Evolutionary conservation across 2,797 vertebrate species (phyloP), one percentile per base, ranked within the genome.

Genomic region (Syndactyla subalaris): DNA sequence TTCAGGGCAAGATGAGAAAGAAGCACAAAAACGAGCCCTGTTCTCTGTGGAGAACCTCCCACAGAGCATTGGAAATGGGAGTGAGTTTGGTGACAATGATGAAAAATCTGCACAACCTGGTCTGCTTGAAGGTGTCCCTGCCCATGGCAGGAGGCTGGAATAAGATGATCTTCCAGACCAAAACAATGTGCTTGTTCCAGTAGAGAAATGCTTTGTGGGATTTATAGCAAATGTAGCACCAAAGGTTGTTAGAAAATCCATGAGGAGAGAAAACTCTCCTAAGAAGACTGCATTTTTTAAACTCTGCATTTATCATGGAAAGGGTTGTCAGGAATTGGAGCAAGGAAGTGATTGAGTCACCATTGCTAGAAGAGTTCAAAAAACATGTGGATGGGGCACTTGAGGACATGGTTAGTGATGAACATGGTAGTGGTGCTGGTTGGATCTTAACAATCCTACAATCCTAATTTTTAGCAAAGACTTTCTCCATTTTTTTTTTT

Each of bases 101-200:
- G 13, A 41, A 43, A 70, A 49, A 12, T 22, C 46, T 45, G 49
- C 34, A 7, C n/a, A 34, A 10, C 3, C 7, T 9, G n/a, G 1
- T 9, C 20, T 5, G 18, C 0, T 30, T 72, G 38, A 39, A 45
- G 12, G 7, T 18, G 36, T 7, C 36, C 41, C 27, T 75, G 71
- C 2, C 48, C 3, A 0, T 22, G 70, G 34, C 34, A 46, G 26
- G 29, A 14, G 23, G 1, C 17, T n/a, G 29, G 57, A 51, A 58
- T 3, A 30, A 34, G 58, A 20, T 3, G 21, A 29, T 27, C 12
- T 66, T 66, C 16, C 32, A 23, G 2, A 6, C 17, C 17, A 58
- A 30, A 26, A 6, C 6, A 59, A 14, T 0, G 0, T 0, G 0
- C 1, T 27, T 27, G 7, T 24, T 51, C 46, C 61, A 45, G 39